Conservation (phyloP, 2,797 vertebrate species). For the Hypotaenidia philippensis region DNA sequence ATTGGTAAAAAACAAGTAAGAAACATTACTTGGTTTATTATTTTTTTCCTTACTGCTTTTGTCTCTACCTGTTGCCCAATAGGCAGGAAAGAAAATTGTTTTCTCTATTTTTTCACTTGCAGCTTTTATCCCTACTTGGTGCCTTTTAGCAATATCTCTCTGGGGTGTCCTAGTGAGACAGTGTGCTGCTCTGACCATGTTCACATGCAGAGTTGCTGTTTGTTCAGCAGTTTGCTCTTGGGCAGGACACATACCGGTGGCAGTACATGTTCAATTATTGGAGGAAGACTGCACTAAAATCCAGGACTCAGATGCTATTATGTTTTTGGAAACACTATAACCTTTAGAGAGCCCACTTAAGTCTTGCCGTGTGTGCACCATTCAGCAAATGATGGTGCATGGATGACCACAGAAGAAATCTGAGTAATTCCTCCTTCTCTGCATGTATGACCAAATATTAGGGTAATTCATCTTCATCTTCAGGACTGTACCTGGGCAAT, state of each 20-base stretch:
- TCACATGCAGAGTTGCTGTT: not conserved
- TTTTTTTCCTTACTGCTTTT: not conserved
- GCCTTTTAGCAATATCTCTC: not conserved
- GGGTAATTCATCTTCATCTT: not conserved
- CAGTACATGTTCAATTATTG: not conserved
- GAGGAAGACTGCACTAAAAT: not conserved
- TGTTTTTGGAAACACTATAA: not conserved
- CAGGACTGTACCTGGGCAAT: not conserved
- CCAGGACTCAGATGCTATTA: not conserved
- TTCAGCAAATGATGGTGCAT: not conserved
- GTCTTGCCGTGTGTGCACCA: rapidly evolving
- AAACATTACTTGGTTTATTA: not conserved
- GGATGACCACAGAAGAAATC: rapidly evolving
- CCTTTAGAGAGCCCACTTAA: not conserved
- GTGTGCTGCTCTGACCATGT: not conserved
- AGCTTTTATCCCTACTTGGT: not conserved
- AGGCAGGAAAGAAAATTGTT: not conserved
- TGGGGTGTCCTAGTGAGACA: not conserved
- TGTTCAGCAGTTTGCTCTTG: not conserved
- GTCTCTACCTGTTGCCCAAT: not conserved
- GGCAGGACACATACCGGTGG: not conserved
- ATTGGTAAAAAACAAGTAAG: not conserved
- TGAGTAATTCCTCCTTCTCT: not conserved
- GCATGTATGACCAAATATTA: too few relatives aligned
- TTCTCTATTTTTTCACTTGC: not conserved